Evolutionary conservation across 2,113 vertebrate genomes (phyloP).

Genomic region (Pomatorhinus ruficollis): DNA sequence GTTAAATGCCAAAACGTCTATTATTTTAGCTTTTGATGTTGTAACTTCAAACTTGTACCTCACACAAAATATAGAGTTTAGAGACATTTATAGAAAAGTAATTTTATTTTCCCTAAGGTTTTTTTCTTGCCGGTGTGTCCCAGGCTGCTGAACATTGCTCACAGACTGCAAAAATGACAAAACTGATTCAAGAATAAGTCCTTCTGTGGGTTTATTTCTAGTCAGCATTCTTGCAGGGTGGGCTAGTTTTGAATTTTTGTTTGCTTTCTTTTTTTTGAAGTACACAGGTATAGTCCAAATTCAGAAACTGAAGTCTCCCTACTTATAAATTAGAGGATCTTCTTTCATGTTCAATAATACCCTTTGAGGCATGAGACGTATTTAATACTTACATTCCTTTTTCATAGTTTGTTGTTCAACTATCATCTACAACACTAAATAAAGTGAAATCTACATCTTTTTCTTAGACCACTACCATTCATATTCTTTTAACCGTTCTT

Average conservation of each 20-base stretch:
- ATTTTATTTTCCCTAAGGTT: neutral
- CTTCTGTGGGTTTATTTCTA: neutral
- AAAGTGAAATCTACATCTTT: neutral
- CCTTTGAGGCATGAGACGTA: neutral
- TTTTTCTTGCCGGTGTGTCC: neutral
- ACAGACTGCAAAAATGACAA: neutral
- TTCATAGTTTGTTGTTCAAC: neutral
- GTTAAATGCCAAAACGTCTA: neutral
- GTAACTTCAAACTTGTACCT: neutral
- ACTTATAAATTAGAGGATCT: neutral
- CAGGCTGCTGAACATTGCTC: neutral
- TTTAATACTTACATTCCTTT: neutral
- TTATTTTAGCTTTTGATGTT: neutral
- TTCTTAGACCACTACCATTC: neutral
- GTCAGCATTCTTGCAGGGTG: neutral
- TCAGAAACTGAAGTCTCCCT: neutral
- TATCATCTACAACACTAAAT: neutral
- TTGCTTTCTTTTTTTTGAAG: neutral
- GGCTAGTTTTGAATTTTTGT: neutral
- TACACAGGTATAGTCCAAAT: neutral
- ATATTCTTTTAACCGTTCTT: neutral
- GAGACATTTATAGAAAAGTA: neutral
- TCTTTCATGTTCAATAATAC: neutral
- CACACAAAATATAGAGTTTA: neutral
- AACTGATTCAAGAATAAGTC: neutral